Evolutionary conservation across 2,888 invertebrate species (phyloP), one percentile per base, ranked within the genome.

Genomic region (Atrina japonica): DNA sequence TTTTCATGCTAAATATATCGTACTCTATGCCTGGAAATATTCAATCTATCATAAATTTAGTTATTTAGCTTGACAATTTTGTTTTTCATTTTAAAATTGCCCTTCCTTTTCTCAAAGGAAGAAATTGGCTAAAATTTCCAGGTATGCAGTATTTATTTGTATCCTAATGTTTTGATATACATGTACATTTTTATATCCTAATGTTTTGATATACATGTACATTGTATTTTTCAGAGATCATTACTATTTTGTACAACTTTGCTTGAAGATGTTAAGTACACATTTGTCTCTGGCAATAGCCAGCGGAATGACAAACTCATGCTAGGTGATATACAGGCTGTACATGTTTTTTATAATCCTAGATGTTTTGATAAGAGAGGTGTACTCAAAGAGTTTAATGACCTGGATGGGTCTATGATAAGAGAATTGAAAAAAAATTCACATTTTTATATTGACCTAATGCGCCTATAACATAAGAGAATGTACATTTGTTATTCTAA

Each of bases 231-330:
- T 41, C 82, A 91, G 91, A 50, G 93, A 93, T 58, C 93, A 93
- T 78, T 91, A 93, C 69, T 89, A 92, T 73, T 94, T 94, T 88
- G 93, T 93, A 11, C 86, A 92, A 64, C 88, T 93, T 30, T 93
- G 93, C 79, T 87, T 94, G 63, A 92, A 92, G 77, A 90, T 94
- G 55, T 88, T 94, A 16, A 92, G 91, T 73, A 92, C 93, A 2
- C 93, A 94, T 89, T 90, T 94, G 68, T 92, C 93, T 49, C 88
- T 93, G 70, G 93, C 93, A 53, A 89, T 92, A 50, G 91, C 90
- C 69, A 92, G 92, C 43, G 93, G 92, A 52, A 84, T 91, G 56
- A 89, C 92, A 14, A 91, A 90, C 55, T 88, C 88, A 88, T 93
- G 3, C 88, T 93, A 35, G 93, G 93, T 16, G n/a, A n/a, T 47